Evolutionary conservation across 1,140 invertebrate genomes (phyloP).

Genomic region (Diachasma alloeum): DNA sequence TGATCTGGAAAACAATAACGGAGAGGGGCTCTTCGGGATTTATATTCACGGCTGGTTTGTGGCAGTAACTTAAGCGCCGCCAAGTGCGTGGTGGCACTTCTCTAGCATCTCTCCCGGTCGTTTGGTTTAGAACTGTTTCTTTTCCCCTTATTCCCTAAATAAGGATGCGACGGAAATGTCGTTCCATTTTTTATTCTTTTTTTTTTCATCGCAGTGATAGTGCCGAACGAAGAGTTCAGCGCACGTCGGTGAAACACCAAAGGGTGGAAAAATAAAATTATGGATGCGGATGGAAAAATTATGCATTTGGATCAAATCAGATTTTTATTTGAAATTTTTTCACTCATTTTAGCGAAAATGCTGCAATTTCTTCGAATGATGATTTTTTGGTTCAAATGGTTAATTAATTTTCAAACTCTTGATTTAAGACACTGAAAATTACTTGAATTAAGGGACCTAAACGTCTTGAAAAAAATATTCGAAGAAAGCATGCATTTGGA

Average conservation of each 20-base stretch:
- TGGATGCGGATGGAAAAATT: not conserved
- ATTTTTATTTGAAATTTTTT: too few relatives aligned
- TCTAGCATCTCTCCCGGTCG: slow-evolving; percentile 35
- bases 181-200: slow-evolving; percentile 21
- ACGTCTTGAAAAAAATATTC: too few relatives aligned
- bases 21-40: slow-evolving; percentile 53
- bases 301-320: too few relatives aligned
- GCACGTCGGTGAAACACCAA: not conserved
- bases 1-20: slow-evolving; percentile 64
- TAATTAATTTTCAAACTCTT: too few relatives aligned
- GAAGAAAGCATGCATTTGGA: too few relatives aligned
- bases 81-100: slow-evolving; percentile 33
- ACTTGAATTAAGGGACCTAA: too few relatives aligned
- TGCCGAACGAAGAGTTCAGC: not conserved
- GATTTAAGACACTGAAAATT: too few relatives aligned
- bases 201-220: too few relatives aligned
- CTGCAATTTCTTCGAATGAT: too few relatives aligned
- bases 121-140: slow-evolving; percentile 8
- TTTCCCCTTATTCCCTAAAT: slow-evolving; percentile 39
- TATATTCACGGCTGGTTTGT: slow-evolving; percentile 50
- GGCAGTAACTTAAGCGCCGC: slow-evolving; percentile 57
- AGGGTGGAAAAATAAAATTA: not conserved
- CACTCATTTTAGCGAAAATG: too few relatives aligned
- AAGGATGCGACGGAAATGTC: slow-evolving; percentile 35
- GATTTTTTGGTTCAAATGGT: too few relatives aligned